Base-by-base conservation (phyloP, 2,797 vertebrate species). In the Valencia hispanica region DNA sequence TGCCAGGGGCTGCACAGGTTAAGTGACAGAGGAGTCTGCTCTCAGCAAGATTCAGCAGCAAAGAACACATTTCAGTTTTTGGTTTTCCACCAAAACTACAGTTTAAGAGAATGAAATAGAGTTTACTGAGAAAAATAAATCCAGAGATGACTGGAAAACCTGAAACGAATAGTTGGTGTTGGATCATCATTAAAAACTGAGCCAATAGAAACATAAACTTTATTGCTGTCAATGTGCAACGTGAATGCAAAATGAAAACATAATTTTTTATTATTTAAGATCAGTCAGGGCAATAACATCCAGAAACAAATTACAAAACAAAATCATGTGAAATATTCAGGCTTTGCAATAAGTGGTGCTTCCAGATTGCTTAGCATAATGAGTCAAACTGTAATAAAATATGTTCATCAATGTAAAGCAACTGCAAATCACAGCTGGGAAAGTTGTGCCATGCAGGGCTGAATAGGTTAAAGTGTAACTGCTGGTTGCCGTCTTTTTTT, bases 401-500 rank as follows among this genome's bases (percentile, higher is more conserved):
- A 39, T 22, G 53, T 72, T 61, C 14, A 55, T 32, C 27, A 18
- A 51, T 36, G 5, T 18, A 15, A 70, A 70, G 22, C 30, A 70
- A 11, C 43, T 22, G 45, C 17, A 22, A 59, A 70, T 57, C 15
- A 55, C 8, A 39, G 15, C 27, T 30, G 0, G 59, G 39, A 61
- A 32, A 50, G 73, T 18, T 50, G 73, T 20, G 8, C 18, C 1
- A 30, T 39, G 17, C 25, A 36, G 51, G 11, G 48, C 34, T 68
- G 73, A 77, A 70, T 78, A 25, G 57, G 86, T 8, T 91, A 82
- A 92, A 89, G 72, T 91, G 77, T 86, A 87, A 87, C 84, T 36
- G 70, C 75, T 81, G 81, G 85, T 77, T 48, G 73, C 53, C 6
- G 66, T 76, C 63, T 65, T 47, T 3, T 61, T n/a, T 47, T 43